Conservation (phyloP, 2,113 vertebrate species). For the Bubo bubo region DNA sequence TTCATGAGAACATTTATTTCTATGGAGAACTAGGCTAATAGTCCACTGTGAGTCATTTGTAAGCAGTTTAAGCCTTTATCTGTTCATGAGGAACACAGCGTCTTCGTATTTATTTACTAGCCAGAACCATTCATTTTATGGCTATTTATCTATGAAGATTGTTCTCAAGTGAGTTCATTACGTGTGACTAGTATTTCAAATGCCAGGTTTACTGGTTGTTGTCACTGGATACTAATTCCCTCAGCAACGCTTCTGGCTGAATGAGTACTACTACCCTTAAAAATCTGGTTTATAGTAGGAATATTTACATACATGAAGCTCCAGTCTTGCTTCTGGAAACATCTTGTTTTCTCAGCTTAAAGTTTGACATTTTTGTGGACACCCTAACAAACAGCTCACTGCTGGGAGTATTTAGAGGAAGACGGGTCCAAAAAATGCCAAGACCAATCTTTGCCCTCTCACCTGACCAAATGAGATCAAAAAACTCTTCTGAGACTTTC, state of each 20-base stretch:
- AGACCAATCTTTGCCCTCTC: neutral
- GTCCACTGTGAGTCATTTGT: neutral
- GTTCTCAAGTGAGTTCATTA: conserved; percentile 7
- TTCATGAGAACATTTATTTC: neutral
- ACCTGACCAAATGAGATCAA: neutral
- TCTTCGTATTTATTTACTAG: neutral
- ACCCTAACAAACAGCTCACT: neutral
- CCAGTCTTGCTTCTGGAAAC: neutral
- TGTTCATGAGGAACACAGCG: neutral
- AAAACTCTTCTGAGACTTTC: neutral
- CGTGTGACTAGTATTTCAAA: neutral
- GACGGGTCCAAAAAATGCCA: neutral
- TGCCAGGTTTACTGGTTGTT: neutral
- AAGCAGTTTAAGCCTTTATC: neutral
- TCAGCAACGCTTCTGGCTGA: neutral
- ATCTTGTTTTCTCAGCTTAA: neutral
- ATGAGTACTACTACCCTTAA: neutral
- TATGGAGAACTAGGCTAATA: neutral
- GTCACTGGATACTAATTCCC: neutral
- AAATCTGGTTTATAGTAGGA: neutral
- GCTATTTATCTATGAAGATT: neutral
- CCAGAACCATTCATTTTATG: neutral
- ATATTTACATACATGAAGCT: neutral
- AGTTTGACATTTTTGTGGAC: neutral
- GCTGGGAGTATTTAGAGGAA: neutral